Evolutionary conservation across 2,113 vertebrate genomes (phyloP), one percentile per base, ranked within the genome.

Genomic region (Ciconia boyciana): DNA sequence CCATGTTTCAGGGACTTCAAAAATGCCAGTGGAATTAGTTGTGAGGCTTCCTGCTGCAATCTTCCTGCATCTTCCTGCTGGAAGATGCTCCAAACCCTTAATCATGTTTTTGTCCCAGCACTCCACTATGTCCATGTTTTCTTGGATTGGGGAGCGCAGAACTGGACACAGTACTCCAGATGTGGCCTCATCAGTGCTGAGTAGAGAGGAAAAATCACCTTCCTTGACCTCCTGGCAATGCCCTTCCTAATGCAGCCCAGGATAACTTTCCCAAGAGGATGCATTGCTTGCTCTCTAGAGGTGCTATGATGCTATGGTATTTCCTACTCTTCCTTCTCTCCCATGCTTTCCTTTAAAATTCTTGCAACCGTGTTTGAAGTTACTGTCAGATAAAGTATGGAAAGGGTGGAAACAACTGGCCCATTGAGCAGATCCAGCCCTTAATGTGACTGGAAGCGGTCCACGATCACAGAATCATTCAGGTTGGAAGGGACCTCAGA

Each of bases 1-100:
- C 98, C 98, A 98, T 3, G 98, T 98, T 92, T 98, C 98, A 20
- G 98, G 98, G 72, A 98, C 98, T 92, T 98, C 98, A 74, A 98
- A 98, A 94, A 98, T 97, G 74, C 91, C 91, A 87, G 97, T 86
- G 22, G 98, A 96, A 85, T 93, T 71, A 68, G 90, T 70, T 21
- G 93, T 94, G 80, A 97, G 52, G 82, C 69, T 94, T 95, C 97
- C 98, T 98, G n/a, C n/a, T n/a, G n/a, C n/a, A n/a, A n/a, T n/a
- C n/a, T n/a, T n/a, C n/a, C n/a, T n/a, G n/a, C n/a, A n/a, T n/a
- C n/a, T n/a, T n/a, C n/a, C n/a, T n/a, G n/a, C n/a, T n/a, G n/a
- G n/a, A n/a, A n/a, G n/a, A n/a, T n/a, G n/a, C n/a, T n/a, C n/a
- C n/a, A n/a, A n/a, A n/a, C n/a, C n/a, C n/a, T n/a, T n/a, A n/a